phyloP scores from a whole-genome alignment of 2,797 vertebrate species.

The Sus cebifrons region DNA sequence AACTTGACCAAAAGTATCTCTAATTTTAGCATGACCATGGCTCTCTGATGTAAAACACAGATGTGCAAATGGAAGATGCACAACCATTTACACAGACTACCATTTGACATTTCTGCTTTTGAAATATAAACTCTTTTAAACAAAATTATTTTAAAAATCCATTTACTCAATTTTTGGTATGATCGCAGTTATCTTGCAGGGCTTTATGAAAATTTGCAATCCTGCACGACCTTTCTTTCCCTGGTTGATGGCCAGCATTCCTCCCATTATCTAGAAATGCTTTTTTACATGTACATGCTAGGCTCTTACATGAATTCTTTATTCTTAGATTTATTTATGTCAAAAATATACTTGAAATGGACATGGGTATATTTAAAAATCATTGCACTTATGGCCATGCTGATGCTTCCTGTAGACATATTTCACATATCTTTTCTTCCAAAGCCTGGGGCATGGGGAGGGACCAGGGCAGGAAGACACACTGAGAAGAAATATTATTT shows the following conservation, averaged over 20 bases:
- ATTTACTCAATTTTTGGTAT: conserved; percentile 84
- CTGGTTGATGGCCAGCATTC: conserved; percentile 67
- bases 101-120: conserved; percentile 80
- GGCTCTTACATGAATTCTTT: conserved; percentile 67
- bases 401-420: conserved; percentile 76
- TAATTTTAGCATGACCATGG: conserved; percentile 75
- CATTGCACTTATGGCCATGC: conserved; percentile 83
- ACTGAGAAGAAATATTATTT: conserved; percentile 72
- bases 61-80: conserved; percentile 84
- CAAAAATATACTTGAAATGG: conserved; percentile 79
- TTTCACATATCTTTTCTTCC: conserved; percentile 76
- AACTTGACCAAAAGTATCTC: conserved; percentile 84
- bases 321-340: conserved; percentile 70
- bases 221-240: conserved; percentile 65
- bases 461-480: not conserved
- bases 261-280: conserved; percentile 63
- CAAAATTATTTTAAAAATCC: conserved; percentile 80
- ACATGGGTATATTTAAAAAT: conserved; percentile 83
- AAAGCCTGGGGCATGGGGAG: conserved; percentile 77
- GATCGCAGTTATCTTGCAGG: conserved; percentile 69
- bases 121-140: conserved; percentile 85
- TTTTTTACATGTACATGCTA: conserved; percentile 55
- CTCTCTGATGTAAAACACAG: conserved; percentile 82
- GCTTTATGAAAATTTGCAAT: conserved; percentile 54
- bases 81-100: conserved; percentile 74